Conservation (phyloP, 2,888 invertebrate species). For the Blastobasis adustella region DNA sequence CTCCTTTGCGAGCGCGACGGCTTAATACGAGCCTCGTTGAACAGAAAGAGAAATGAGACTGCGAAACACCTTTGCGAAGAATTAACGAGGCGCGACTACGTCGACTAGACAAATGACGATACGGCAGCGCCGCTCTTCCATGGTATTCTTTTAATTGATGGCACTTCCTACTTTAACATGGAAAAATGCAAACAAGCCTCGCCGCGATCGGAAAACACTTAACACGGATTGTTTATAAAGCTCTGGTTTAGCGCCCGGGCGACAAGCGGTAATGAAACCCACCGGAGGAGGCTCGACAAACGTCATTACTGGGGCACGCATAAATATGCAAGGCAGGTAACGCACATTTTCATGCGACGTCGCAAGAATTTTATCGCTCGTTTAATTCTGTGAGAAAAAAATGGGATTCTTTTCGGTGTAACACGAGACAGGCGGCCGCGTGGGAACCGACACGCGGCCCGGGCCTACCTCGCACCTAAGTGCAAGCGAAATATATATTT, state of each 20-base stretch:
- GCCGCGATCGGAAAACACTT: slow-evolving; percentile 55
- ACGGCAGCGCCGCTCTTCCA: slow-evolving; percentile 25
- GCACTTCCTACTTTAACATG: slow-evolving; percentile 37
- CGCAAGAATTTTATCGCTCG: slow-evolving; percentile 73
- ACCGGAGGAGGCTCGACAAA: slow-evolving; percentile 58
- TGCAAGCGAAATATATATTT: slow-evolving; percentile 64
- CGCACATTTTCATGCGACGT: slow-evolving; percentile 75
- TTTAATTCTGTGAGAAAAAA: slow-evolving; percentile 72
- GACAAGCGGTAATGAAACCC: slow-evolving; percentile 61
- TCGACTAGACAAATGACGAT: slow-evolving; percentile 34
- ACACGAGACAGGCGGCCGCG: slow-evolving; percentile 61
- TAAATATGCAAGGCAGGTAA: slow-evolving; percentile 75
- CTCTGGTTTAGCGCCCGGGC: slow-evolving; percentile 45
- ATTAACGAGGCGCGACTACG: slow-evolving; percentile 35
- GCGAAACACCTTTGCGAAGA: slow-evolving; percentile 28
- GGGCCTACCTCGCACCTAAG: slow-evolving; percentile 54
- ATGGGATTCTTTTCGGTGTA: slow-evolving; percentile 63
- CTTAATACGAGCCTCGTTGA: slow-evolving; percentile 27
- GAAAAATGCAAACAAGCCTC: slow-evolving; percentile 51
- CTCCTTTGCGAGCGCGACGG: slow-evolving; percentile 27
- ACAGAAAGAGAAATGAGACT: slow-evolving; percentile 27
- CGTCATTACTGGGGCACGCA: slow-evolving; percentile 70
- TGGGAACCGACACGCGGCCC: slow-evolving; percentile 58
- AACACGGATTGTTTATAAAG: slow-evolving; percentile 61
- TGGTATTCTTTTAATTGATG: slow-evolving; percentile 44